Conservation (phyloP, 2,888 invertebrate genomes). For the Diogma glabrata region DNA sequence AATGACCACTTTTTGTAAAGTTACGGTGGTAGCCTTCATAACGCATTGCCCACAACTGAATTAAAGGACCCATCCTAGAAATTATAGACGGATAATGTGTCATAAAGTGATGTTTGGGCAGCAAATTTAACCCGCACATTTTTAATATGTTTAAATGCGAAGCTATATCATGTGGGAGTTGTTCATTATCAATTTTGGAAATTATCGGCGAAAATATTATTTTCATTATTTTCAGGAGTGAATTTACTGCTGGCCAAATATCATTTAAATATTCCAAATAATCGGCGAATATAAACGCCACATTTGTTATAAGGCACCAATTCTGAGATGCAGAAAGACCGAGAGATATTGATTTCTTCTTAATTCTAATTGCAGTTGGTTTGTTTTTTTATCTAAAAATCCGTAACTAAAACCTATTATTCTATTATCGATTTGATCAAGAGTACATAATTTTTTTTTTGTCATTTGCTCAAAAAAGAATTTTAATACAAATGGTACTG, state of each 20-base stretch:
- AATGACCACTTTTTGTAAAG: not conserved
- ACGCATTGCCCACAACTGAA: constrained; percentile 6
- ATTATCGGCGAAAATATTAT: constrained; percentile 2
- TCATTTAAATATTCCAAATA: not conserved
- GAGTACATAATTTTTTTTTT: not conserved
- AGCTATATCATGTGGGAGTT: not conserved
- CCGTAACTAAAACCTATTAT: constrained; percentile 3
- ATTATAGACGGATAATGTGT: constrained; percentile 7
- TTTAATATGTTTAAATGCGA: not conserved
- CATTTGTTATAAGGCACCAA: constrained; percentile 1
- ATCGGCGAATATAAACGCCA: constrained; percentile 2
- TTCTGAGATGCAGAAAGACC: constrained; percentile 8
- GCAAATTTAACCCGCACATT: not conserved
- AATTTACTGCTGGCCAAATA: not conserved
- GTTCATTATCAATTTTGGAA: not conserved
- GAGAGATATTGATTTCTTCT: not conserved
- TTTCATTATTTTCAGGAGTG: not conserved
- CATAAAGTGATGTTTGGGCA: constrained; percentile 6
- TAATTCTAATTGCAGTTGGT: constrained; percentile 2
- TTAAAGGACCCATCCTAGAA: not conserved
- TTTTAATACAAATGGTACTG: constrained; percentile 9
- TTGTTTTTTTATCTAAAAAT: not conserved
- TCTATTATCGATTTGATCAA: not conserved
- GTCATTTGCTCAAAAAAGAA: not conserved
- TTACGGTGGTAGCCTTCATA: constrained; percentile 6